These are phyloP conservation scores for Coregonus clupeaformis DNA, from an alignment of 2,113 vertebrate genomes.

Conservation along the genomic window DNA sequence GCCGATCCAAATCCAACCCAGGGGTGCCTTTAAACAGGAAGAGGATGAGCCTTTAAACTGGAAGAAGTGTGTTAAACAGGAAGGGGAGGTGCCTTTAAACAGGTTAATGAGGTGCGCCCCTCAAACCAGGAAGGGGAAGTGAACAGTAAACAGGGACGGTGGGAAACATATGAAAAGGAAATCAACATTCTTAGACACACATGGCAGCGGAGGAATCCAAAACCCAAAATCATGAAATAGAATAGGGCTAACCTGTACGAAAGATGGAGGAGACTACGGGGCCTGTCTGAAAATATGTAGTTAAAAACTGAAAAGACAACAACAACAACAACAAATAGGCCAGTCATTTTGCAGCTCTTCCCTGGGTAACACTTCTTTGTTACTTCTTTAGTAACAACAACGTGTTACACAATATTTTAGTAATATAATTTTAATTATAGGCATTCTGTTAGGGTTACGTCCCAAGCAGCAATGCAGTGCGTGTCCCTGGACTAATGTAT, in stretches of 20 bases:
- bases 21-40: constrained; percentile 48
- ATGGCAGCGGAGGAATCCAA: constrained; percentile 9
- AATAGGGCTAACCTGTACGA: neutral
- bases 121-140: constrained; percentile 41
- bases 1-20: constrained; percentile 40
- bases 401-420: no score
- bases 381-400: no score
- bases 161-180: constrained; percentile 33
- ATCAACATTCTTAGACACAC: constrained; percentile 12
- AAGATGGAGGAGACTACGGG: neutral
- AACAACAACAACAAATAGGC: neutral
- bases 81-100: no score
- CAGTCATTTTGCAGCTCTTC: no score
- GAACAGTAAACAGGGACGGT: constrained; percentile 40
- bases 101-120: no score
- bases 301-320: no score
- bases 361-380: no score
- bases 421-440: no score
- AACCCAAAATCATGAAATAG: constrained; percentile 7
- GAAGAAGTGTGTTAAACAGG: no score
- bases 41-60: constrained; percentile 35
- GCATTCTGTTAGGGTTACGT: neutral
- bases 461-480: neutral
- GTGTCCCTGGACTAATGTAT: constrained; percentile 1
- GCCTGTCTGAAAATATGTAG: no score